phyloP scores from a whole-genome alignment of 2,797 vertebrate species.

The Phoxinus dragarum region DNA sequence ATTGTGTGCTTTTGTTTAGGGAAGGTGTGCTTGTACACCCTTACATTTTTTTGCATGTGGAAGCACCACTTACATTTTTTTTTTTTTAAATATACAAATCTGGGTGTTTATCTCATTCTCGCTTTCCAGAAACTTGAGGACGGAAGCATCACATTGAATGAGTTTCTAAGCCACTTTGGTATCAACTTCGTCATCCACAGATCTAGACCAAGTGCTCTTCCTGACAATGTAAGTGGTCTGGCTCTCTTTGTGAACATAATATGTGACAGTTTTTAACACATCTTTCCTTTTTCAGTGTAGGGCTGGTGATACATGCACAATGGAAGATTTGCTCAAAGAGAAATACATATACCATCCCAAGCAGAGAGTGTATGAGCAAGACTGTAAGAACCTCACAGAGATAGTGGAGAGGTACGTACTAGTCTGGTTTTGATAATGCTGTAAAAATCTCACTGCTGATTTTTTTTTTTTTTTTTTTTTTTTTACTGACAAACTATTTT shows the following conservation, averaged over 20 bases:
- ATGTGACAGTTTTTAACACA: not conserved
- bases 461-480: constrained; percentile 19
- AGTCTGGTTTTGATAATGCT: not conserved
- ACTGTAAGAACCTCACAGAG: constrained; percentile 80
- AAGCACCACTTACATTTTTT: not conserved
- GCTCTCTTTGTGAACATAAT: not conserved
- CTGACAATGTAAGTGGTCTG: constrained; percentile 78
- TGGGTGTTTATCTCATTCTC: constrained; percentile 2
- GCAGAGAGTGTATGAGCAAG: constrained; percentile 85
- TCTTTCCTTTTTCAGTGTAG: constrained; percentile 63
- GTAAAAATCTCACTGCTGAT: not conserved
- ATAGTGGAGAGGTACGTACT: constrained; percentile 83
- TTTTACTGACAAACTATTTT: not conserved
- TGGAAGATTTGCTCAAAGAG: constrained; percentile 81
- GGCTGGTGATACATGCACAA: constrained; percentile 67
- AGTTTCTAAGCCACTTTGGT: constrained; percentile 90
- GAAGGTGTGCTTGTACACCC: not conserved
- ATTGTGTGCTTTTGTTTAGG: not conserved
- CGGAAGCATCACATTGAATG: constrained; percentile 85
- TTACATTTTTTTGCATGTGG: not conserved
- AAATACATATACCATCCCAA: constrained; percentile 84
- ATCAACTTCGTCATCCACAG: constrained; percentile 90
- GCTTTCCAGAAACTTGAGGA: constrained; percentile 85
- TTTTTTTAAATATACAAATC: not conserved
- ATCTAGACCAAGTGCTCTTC: constrained; percentile 88